Base-by-base conservation (phyloP, 2,797 vertebrate species). In the Malacoctenus gilli region DNA sequence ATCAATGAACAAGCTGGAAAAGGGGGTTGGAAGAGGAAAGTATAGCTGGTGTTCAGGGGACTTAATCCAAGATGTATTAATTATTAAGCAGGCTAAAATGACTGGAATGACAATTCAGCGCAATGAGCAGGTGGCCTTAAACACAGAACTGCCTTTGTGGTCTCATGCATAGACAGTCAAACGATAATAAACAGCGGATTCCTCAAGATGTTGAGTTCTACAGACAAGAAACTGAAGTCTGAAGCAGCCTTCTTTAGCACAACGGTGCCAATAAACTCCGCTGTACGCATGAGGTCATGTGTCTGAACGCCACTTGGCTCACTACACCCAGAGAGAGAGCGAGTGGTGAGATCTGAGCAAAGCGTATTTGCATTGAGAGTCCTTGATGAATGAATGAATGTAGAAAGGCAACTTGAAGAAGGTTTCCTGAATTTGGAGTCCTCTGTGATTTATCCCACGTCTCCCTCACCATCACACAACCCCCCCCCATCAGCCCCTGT, bases 1-100 rank as follows among this genome's bases (percentile, higher is more conserved):
- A 91, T 92, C 91, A 87, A 91, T 90, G 87, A 81, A 87, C 84
- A 88, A 86, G 82, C 66, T 62, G 55, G 72, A 75, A 75, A 83
- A n/a, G n/a, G 68, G 59, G 67, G 69, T 65, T 52, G 34, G 69
- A 15, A 59, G 55, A 80, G 62, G 68, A 61, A 83, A 66, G 68
- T 75, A 86, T 69, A 62, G 74, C 50, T 32, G 64, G 70, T 68
- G 61, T 77, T 81, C 54, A 68, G 76, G 70, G 69, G 77, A 88
- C 90, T 84, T 87, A 88, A 91, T 92, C 85, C 86, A 85, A 86
- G 75, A 75, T 75, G 68, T 80, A 84, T 92, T 85, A 89, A 92
- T 92, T 84, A 92, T 93, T 92, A 83, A 92, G 75, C 80, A 87
- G 87, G 59, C 60, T 72, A 72, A 73, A 65, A 88, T 85, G 87